These are phyloP conservation scores for Dicentrarchus labrax DNA, from an alignment of 2,113 vertebrate genomes.

Conservation along the genomic window DNA sequence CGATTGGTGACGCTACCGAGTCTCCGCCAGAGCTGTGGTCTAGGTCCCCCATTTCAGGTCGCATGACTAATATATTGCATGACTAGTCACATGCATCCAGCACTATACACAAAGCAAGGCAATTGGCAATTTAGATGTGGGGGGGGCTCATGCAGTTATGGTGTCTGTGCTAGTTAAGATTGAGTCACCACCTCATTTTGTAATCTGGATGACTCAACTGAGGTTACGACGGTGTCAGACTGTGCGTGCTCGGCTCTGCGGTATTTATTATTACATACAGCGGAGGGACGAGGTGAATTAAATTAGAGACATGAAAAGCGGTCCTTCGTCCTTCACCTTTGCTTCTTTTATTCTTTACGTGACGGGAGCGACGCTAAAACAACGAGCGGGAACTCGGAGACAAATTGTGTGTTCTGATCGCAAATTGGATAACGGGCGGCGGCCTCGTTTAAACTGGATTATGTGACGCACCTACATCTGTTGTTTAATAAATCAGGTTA, in stretches of 20 bases:
- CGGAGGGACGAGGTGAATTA: background rate
- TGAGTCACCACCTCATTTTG: slow-evolving; percentile 12
- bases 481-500: no score
- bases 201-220: slow-evolving; percentile 13
- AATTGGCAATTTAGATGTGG: slow-evolving; percentile 42
- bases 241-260: background rate
- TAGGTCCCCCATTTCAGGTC: slow-evolving; percentile 34
- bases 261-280: slow-evolving; percentile 1
- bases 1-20: slow-evolving; percentile 51
- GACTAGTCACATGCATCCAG: slow-evolving; percentile 33
- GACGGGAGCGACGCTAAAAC: background rate
- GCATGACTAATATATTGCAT: slow-evolving; percentile 59
- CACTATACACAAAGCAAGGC: slow-evolving; percentile 10
- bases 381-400: background rate
- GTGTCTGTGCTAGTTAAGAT: slow-evolving; percentile 26
- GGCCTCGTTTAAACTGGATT: background rate
- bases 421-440: background rate
- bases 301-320: background rate
- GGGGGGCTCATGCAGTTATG: background rate
- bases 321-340: background rate
- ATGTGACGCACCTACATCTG: no score
- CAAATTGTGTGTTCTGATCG: background rate
- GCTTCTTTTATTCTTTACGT: background rate
- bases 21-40: slow-evolving; percentile 13
- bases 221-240: slow-evolving; percentile 22